phyloP scores from a whole-genome alignment of 2,797 vertebrate genomes.

The Eospalax fontanierii region DNA sequence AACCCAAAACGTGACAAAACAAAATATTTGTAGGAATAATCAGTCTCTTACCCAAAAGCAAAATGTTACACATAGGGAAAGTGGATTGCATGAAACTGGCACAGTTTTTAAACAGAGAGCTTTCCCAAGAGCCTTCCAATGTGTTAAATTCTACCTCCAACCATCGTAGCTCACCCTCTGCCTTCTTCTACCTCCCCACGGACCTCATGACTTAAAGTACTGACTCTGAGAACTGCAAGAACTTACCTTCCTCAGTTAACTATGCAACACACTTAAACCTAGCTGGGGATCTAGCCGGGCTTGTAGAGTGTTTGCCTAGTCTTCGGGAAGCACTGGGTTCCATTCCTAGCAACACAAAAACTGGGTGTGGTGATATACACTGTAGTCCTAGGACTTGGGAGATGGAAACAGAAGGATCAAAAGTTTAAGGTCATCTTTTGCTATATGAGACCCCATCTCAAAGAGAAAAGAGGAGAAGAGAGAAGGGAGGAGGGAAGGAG shows the following conservation, averaged over 20 bases:
- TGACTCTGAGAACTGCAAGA: neutral
- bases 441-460: neutral
- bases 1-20: slow-evolving; percentile 47
- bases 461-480: neutral
- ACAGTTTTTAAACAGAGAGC: neutral
- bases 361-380: neutral
- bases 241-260: neutral
- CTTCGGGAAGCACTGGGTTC: neutral
- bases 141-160: neutral
- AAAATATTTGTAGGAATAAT: slow-evolving; percentile 21
- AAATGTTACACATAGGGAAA: neutral
- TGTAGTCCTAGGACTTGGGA: neutral
- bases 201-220: neutral
- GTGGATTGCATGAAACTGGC: neutral
- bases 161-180: neutral
- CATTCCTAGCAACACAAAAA: neutral
- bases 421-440: neutral
- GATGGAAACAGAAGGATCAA: neutral
- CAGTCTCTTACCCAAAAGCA: slow-evolving; percentile 19
- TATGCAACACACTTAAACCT: neutral
- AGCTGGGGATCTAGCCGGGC: neutral
- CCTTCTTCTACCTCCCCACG: neutral
- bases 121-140: neutral
- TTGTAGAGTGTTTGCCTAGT: neutral
- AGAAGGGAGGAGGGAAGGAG: too few relatives aligned